These are phyloP conservation scores for Neoarius graeffei DNA, from an alignment of 2,113 vertebrate genomes.

Conservation along the genomic window DNA sequence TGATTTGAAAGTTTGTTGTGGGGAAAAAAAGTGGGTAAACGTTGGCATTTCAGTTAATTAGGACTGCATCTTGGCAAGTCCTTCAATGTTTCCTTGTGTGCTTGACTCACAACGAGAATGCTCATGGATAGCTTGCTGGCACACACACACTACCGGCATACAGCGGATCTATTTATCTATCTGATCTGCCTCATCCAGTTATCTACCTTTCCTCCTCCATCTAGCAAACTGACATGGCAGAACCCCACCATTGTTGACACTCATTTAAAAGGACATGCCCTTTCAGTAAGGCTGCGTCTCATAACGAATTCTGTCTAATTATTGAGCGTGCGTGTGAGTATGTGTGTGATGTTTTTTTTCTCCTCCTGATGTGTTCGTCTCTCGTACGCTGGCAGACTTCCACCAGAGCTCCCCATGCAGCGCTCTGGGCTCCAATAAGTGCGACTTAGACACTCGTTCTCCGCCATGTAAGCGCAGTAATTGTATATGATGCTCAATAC, in stretches of 20 bases:
- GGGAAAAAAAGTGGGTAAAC: slow-evolving; percentile 44
- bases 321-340: slow-evolving; percentile 31
- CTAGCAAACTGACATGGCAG: slow-evolving; percentile 43
- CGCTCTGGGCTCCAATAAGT: slow-evolving; percentile 16
- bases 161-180: slow-evolving; percentile 46
- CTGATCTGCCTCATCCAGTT: slow-evolving; percentile 49
- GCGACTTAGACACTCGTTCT: slow-evolving; percentile 51
- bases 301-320: slow-evolving; percentile 48
- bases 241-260: slow-evolving; percentile 48
- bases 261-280: slow-evolving; percentile 56
- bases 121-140: neutral
- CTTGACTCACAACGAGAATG: slow-evolving; percentile 45
- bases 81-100: slow-evolving; percentile 50
- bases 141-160: slow-evolving; percentile 15
- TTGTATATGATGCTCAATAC: slow-evolving; percentile 62
- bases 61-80: slow-evolving; percentile 38
- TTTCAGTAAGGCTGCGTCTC: slow-evolving; percentile 47
- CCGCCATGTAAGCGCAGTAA: slow-evolving; percentile 56
- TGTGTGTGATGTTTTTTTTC: slow-evolving; percentile 23
- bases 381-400: slow-evolving; percentile 33
- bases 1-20: slow-evolving; percentile 43
- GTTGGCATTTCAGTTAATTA: slow-evolving; percentile 59
- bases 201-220: slow-evolving; percentile 40
- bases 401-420: slow-evolving; percentile 11
- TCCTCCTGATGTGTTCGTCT: slow-evolving; percentile 36